Evolutionary conservation across 2,888 invertebrate species (phyloP), one percentile per base, ranked within the genome.

Genomic region (Amiota communis): DNA sequence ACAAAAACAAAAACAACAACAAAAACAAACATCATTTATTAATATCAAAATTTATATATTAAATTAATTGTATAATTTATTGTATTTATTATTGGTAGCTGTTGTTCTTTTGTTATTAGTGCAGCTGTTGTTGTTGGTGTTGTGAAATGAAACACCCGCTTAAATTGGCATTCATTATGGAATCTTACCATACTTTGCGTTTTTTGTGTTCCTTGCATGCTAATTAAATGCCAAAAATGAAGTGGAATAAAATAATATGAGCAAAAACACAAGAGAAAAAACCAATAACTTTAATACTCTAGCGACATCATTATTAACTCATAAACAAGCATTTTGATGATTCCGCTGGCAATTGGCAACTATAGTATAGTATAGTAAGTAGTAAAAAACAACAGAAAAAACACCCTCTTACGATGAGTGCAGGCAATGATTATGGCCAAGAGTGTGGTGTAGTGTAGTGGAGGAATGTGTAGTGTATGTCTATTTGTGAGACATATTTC

Each of bases 311-410:
- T 68, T 68, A 68, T 48, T 17, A 68, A 68, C 20, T 68, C 67
- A 68, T 68, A 68, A 68, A 68, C 67, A 68, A 53, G 67, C 53
- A 68, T 68, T 68, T 68, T 68, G 67, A 68, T 68, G 67, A 51
- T 68, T 23, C 51, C 51, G 53, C 48, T 36, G 36, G 49, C 67
- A 53, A 12, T 51, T 23, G 23, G 23, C 2, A 36, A 36, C 2
- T 4, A 36, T 6, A 36, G 0, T 6, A 23, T 2, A 23, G 3
- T 23, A 51, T 20, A n/a, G 67, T n/a, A 53, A 53, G n/a, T n/a
- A n/a, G n/a, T n/a, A 4, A 12, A n/a, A 53, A 12, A 10, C 53
- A 53, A 53, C 13, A 53, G 6, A 10, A 4, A 53, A 10, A 61
- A 61, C 17, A 2, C 4, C 17, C 2, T 36, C 36, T 36, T 36